Conservation (phyloP, 2,113 vertebrate genomes). For the Delphinus delphis region DNA sequence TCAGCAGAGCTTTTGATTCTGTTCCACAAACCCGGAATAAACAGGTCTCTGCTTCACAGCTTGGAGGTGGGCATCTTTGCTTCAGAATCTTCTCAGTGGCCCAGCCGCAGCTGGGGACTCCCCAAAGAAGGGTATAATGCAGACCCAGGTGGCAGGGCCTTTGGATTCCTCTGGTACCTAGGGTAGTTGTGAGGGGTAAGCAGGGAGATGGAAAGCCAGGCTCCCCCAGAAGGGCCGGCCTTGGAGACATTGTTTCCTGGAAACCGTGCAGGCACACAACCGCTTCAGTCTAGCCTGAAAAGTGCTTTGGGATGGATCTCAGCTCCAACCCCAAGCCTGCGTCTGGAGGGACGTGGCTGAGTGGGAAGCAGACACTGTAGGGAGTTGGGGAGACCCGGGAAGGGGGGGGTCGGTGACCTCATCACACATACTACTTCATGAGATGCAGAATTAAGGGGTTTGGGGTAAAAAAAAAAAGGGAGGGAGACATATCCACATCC, state of each 20-base stretch:
- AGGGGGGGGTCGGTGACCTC: accelerated
- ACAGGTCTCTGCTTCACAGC: background rate
- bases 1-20: background rate
- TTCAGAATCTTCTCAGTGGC: accelerated
- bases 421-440: accelerated
- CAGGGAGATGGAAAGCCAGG: background rate
- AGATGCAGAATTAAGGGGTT: too few relatives aligned
- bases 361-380: accelerated
- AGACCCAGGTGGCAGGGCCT: background rate
- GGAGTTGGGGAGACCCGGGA: background rate
- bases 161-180: background rate
- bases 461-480: background rate
- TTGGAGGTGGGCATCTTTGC: background rate
- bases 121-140: background rate
- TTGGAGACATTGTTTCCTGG: too few relatives aligned
- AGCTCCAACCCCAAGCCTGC: too few relatives aligned
- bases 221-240: background rate
- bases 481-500: accelerated
- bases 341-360: accelerated
- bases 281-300: accelerated
- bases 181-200: accelerated
- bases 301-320: background rate
- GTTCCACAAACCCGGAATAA: conserved; percentile 48
- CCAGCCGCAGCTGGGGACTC: background rate
- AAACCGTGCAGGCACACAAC: accelerated